Base-by-base conservation (phyloP, 2,797 vertebrate genomes). In the Gastrophryne carolinensis region DNA sequence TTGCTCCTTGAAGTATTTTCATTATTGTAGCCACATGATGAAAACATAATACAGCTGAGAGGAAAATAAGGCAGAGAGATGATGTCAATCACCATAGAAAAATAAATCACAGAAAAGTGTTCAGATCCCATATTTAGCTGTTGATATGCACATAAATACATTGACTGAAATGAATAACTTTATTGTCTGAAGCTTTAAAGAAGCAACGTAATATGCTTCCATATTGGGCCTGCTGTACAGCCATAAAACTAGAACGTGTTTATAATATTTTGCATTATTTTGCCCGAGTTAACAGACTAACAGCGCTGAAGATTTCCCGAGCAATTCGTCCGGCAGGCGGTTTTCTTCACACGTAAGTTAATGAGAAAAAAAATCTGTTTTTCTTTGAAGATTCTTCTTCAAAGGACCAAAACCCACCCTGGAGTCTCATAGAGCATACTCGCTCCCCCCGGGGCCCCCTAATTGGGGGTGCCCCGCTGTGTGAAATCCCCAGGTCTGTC, bases 1-100 rank as follows among this genome's bases (percentile, higher is more conserved):
- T 47, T 72, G 68, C 68, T 72, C 41, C 68, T 58, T 72, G 61
- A 72, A 58, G 61, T 66, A 78, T 65, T 78, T 72, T 72, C 68
- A 35, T 78, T 57, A 78, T 72, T 78, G 75, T 78, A 72, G 61
- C 68, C 75, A 78, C 75, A 78, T 78, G 68, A 78, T 78, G 75
- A 78, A 78, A 72, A 78, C 61, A 72, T 72, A 78, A 57, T 72
- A 52, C 61, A 60, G 53, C 61, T 72, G 58, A 77, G 75, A 21
- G 69, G 27, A 78, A 72, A 72, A 63, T 72, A 65, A 65, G 53
- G 66, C 58, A 49, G 35, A 63, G 32, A 66, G 52, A 72, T 66
- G 30, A 69, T 72, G 75, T 78, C 68, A 72, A 78, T 72, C 60
- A 72, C 56, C 52, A 47, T 72, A 65, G 68, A 72, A 72, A 78